Percentiles rank a stretch among this genome's conserved stretches.
phyloP scores from a whole-genome alignment of 2,113 vertebrate genomes.

The Oncorhynchus mykiss region DNA sequence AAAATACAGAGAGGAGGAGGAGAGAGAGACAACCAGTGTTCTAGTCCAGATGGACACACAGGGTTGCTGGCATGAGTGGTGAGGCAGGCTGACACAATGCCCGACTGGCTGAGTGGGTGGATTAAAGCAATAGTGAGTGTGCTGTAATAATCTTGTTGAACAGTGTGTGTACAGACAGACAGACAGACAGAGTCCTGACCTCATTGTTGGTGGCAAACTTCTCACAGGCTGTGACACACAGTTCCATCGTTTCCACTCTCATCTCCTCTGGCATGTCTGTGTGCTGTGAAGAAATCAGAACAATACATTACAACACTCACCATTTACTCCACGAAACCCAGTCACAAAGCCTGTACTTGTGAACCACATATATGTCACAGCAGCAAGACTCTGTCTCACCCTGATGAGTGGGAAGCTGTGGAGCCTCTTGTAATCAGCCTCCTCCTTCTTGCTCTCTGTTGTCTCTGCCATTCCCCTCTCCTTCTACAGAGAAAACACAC shows the following conservation, averaged over 20 bases:
- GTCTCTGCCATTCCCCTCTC: slow-evolving; percentile 81
- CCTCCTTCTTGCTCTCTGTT: slow-evolving; percentile 89
- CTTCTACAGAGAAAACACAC: not conserved
- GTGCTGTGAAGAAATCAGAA: slow-evolving; percentile 72
- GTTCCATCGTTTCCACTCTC: slow-evolving; percentile 94
- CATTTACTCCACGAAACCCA: not conserved
- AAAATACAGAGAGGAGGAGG: not conserved
- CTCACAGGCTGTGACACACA: slow-evolving; percentile 84
- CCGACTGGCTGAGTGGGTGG: not conserved
- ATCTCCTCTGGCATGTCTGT: slow-evolving; percentile 97
- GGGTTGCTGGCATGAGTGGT: not conserved
- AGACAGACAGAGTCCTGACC: slow-evolving; percentile 28
- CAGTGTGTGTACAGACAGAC: not conserved
- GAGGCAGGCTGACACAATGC: not conserved
- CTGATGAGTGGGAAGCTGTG: slow-evolving; percentile 93
- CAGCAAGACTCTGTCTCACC: slow-evolving; percentile 61
- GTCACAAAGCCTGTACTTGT: not conserved
- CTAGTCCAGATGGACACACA: slow-evolving; percentile 2
- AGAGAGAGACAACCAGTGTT: not conserved
- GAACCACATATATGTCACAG: no score
- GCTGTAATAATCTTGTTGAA: no score
- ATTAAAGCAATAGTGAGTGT: not conserved
- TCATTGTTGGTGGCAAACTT: slow-evolving; percentile 76
- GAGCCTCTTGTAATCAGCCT: slow-evolving; percentile 91
- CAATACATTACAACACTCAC: not conserved